Evolutionary conservation across 2,797 vertebrate genomes (phyloP), one percentile per base, ranked within the genome.

Genomic region (Chelon auratus): DNA sequence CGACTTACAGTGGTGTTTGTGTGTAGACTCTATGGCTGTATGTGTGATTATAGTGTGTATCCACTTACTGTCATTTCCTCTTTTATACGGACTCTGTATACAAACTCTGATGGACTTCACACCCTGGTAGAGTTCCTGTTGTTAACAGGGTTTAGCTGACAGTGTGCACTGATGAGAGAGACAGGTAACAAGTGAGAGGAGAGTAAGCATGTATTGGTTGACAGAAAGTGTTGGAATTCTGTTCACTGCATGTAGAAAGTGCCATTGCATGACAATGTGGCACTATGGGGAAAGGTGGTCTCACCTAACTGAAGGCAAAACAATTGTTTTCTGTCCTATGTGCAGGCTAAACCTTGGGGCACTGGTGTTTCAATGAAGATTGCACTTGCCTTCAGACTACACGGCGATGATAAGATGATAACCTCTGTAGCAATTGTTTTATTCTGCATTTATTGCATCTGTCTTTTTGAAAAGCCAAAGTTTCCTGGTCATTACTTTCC

Each of bases 71-170:
- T 91, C 89, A 90, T 82, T 82, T 84, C 72, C 47, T 73, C 50
- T 26, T 65, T 75, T 77, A 80, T 81, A 48, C 80, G 5, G 40
- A 83, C 82, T 62, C 81, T 78, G 73, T 87, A 56, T 55, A 51
- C 83, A 84, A 80, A 82, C 89, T 67, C 81, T 85, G 86, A 89
- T 89, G 86, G 84, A 81, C 88, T 89, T 91, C 80, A 86, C 90
- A 85, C 82, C 78, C 79, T 72, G 66, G 84, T 87, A 76, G 69
- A 76, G 72, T 63, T 47, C 61, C 72, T 66, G 62, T 85, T 89
- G 87, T 77, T 86, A 92, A 89, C 82, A 90, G 78, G 78, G 73
- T 86, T 87, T 74, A 62, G 63, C 60, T 84, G 87, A 83, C 79
- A 55, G 81, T 67, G 84, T 69, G 78, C 82, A 56, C 53, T 57